Evolutionary conservation across 2,113 vertebrate species (phyloP).

Genomic region (Hypomesus transpacificus): DNA sequence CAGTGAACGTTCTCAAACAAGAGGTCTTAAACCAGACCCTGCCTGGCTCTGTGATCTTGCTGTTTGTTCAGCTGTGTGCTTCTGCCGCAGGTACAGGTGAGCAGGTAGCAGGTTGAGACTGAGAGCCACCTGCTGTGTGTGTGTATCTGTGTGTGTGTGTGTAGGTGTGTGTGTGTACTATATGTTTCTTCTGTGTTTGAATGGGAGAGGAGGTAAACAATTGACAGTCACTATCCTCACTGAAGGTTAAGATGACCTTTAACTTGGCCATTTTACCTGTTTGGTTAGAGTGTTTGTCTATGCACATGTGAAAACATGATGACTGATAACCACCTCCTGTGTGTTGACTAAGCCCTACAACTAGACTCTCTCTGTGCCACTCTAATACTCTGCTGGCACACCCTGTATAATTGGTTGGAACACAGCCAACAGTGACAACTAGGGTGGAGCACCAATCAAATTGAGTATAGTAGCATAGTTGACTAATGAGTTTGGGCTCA

Average conservation of each 20-base stretch:
- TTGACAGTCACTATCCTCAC: background rate
- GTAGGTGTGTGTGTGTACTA: conserved; percentile 1
- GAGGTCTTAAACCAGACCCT: conserved; percentile 5
- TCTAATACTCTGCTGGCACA: conserved; percentile 32
- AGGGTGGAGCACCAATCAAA: conserved; percentile 1
- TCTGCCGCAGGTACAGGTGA: conserved; percentile 41
- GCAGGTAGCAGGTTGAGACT: background rate
- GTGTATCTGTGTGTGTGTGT: conserved; percentile 7
- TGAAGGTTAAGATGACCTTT: conserved; percentile 38
- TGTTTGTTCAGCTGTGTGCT: conserved; percentile 69
- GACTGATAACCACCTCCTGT: conserved; percentile 49
- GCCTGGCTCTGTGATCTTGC: background rate
- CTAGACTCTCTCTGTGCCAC: conserved; percentile 30
- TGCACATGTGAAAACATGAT: conserved; percentile 63
- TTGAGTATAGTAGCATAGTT: conserved; percentile 2
- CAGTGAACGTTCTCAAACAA: conserved; percentile 34
- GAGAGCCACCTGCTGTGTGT: background rate
- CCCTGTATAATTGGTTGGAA: conserved; percentile 46
- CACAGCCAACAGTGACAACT: conserved; percentile 15
- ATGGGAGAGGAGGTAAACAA: conserved; percentile 48
- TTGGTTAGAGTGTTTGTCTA: conserved; percentile 59
- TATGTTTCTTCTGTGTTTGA: background rate
- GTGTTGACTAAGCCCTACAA: conserved; percentile 57
- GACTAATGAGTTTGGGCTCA: conserved; percentile 8
- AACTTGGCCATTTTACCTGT: conserved; percentile 38